A percentile compares a stretch with the other conserved stretches of the same genome.
Evolutionary conservation across 2,113 vertebrate genomes (phyloP).

Genomic region (Acanthisitta chloris): DNA sequence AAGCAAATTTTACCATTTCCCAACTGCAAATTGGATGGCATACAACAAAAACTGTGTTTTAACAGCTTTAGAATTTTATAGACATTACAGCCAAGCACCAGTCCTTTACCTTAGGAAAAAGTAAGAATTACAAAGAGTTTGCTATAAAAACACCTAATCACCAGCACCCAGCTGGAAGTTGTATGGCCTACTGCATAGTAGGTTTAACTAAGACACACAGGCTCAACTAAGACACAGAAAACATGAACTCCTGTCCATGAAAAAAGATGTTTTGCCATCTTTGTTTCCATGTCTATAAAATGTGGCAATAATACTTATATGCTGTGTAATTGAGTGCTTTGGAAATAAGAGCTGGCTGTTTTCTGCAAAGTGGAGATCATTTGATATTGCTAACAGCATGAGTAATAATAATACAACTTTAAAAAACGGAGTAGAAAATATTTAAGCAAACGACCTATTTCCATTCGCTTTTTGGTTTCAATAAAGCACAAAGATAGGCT

Average conservation of each 20-base stretch:
- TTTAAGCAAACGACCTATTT: background rate
- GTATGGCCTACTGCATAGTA: background rate
- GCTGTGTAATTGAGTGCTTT: background rate
- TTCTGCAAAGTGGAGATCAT: background rate
- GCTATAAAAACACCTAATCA: slow-evolving; percentile 42
- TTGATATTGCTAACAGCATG: background rate
- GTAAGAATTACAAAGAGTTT: slow-evolving; percentile 25
- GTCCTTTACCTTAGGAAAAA: slow-evolving; percentile 43
- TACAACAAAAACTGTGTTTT: slow-evolving; percentile 61
- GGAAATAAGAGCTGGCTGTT: background rate
- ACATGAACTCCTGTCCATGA: background rate
- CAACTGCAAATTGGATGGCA: slow-evolving; percentile 58
- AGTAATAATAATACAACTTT: background rate
- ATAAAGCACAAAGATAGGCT: background rate
- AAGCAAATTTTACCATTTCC: slow-evolving; percentile 32
- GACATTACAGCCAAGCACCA: slow-evolving; percentile 5
- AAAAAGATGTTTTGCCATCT: background rate
- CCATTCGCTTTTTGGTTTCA: background rate
- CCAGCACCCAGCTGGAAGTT: background rate
- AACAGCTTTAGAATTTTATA: slow-evolving; percentile 53
- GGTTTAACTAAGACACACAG: background rate
- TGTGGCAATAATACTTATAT: background rate
- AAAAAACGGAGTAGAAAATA: background rate
- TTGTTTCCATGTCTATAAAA: background rate
- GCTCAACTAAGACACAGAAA: background rate